Evolutionary conservation across 2,888 invertebrate genomes (phyloP), one percentile per base, ranked within the genome.

Genomic region (Miltochrista miniata): DNA sequence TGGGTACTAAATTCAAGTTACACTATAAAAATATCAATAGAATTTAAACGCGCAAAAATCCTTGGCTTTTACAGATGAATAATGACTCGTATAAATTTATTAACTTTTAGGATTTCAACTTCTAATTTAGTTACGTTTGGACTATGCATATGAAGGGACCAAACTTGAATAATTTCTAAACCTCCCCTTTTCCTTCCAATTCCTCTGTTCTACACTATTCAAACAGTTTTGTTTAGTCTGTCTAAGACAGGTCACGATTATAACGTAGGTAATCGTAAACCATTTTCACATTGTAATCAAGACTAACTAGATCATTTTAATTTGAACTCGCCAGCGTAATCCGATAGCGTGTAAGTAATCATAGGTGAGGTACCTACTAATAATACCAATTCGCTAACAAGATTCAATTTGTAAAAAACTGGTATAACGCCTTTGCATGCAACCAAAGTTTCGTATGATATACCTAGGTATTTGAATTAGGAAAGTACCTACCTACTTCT

Each of bases 351-450:
- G 46, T 64, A 61, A 69, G 61, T 64, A 64, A 68, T 24, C 18
- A 24, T 24, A n/a, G n/a, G n/a, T n/a, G n/a, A n/a, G n/a, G n/a
- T n/a, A n/a, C n/a, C n/a, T n/a, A 24, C 18, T 24, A 24, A 24
- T 24, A 24, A 24, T 24, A 24, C 18, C 18, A 24, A 2, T 24
- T 24, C 18, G 18, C 18, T 66, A 56, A 51, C 41, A 35, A 60
- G 56, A 37, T 64, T 54, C 49, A 51, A 50, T 44, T 50, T 45
- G 47, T 44, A 51, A 64, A 5, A 24, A 74, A 78, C 77, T 71
- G 70, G 76, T 73, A 69, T 64, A 68, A 69, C 66, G 50, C 37
- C 62, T 68, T 64, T 45, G 72, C 79, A 76, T 76, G 74, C 70
- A 61, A 67, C 54, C 74, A 76, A 70, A 62, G 73, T 73, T 62